A percentile compares a stretch with the other conserved stretches of the same genome.
phyloP scores from a whole-genome alignment of 2,888 invertebrate genomes.

The Eilema depressum region DNA sequence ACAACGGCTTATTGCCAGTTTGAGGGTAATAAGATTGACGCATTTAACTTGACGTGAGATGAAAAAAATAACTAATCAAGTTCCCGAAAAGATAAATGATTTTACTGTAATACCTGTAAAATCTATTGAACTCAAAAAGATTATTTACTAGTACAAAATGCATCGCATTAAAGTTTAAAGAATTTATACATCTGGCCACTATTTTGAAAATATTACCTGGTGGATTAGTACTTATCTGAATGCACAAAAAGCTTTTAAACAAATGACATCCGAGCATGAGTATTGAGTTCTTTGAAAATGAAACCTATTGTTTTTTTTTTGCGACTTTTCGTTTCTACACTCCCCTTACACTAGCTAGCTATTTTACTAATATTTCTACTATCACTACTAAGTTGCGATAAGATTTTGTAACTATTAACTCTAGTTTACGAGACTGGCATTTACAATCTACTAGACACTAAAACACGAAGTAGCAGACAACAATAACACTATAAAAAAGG shows the following conservation, averaged over 20 bases:
- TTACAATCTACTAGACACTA: constrained; percentile 28
- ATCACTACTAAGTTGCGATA: background rate
- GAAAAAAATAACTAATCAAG: no score
- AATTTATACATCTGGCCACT: background rate
- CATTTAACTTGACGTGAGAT: no score
- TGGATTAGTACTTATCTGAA: background rate
- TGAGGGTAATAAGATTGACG: background rate
- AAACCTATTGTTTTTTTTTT: background rate
- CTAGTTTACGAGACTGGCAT: constrained; percentile 13
- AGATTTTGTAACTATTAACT: background rate
- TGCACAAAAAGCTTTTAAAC: background rate
- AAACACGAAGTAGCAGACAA: constrained; percentile 45
- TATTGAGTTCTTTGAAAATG: background rate
- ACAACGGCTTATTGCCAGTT: background rate
- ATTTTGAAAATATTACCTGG: background rate
- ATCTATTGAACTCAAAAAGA: no score
- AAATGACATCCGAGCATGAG: background rate
- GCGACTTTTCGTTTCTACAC: background rate
- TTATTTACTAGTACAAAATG: no score
- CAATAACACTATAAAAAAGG: constrained; percentile 11
- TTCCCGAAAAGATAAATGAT: no score
- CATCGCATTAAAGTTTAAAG: background rate
- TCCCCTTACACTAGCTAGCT: no score
- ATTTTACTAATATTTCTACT: background rate
- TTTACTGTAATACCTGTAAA: no score